Base-by-base conservation (phyloP, 2,888 invertebrate species). In the Phyllotreta striolata region DNA sequence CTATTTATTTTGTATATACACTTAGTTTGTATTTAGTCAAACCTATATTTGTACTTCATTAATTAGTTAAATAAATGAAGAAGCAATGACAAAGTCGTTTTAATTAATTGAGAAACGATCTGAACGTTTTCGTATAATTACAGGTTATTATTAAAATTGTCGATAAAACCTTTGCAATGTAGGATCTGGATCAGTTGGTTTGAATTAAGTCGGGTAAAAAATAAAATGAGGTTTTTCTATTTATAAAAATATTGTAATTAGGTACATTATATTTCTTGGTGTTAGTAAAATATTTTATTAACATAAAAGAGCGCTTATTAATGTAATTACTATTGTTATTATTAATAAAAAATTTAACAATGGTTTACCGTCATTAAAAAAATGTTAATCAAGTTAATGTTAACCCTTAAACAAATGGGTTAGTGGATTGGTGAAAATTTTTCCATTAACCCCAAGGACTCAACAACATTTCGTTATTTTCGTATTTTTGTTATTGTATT, bases 1-100 rank as follows among this genome's bases (percentile, higher is more conserved):
- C 52, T 64, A 66, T 68, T 66, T 68, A 64, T 64, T 66, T 63
- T 68, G 66, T 66, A 68, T 52, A 68, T 66, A 68, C 39, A 56
- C 41, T 14, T 61, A 46, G 54, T 54, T 55, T 64, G 44, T 55
- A 58, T 67, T 57, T 64, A 59, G 58, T 63, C 44, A 52, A 49
- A 58, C 58, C 63, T 63, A 58, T 56, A 59, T 68, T 63, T 68
- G 63, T 66, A 64, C 41, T 59, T 68, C 34, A 58, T 47, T 14
- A 6, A 58, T 37, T 51, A 58, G 24, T 41, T 34, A 4, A 57
- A 49, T 49, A 58, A 41, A 41, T 9, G 24, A 55, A 43, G 35
- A 41, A 41, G 40, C 24, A 12, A 41, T 38, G n/a, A 7, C 12
- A 3, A 10, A n/a, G 35, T 51, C n/a, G 10, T n/a, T 37, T 37